phyloP scores from a whole-genome alignment of 2,888 invertebrate species.

The Lepidocyrtinus sp. region DNA sequence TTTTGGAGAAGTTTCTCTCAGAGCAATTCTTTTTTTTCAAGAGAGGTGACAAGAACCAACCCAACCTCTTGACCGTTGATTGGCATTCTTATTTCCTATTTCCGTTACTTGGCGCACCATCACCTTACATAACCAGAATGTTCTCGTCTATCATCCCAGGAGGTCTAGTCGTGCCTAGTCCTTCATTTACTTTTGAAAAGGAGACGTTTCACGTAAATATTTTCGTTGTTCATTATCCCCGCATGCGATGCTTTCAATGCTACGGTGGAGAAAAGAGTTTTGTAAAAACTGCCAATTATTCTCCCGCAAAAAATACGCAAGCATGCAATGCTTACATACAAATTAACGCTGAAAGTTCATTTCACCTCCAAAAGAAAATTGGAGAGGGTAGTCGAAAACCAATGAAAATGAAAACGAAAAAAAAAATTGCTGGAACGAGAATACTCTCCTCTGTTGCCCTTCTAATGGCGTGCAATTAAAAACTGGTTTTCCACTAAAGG shows the following conservation, averaged over 20 bases:
- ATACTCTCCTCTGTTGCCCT: not conserved
- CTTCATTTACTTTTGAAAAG: not conserved
- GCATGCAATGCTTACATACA: not conserved
- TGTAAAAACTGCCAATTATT: not conserved
- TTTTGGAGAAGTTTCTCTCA: not conserved
- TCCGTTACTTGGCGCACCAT: not conserved
- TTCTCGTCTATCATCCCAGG: not conserved
- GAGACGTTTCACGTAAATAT: not conserved
- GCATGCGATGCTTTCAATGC: not conserved
- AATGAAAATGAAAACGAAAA: not conserved
- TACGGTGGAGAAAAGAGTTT: not conserved
- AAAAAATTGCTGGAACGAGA: not conserved
- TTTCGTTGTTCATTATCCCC: not conserved
- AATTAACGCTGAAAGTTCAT: not conserved
- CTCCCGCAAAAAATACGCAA: not conserved
- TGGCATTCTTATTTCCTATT: slow-evolving; percentile 54
- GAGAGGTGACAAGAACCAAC: slow-evolving; percentile 27
- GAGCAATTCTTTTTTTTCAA: not conserved
- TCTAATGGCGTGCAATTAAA: not conserved
- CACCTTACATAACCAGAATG: not conserved
- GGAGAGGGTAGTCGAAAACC: not conserved
- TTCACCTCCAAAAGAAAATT: not conserved
- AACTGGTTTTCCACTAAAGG: not conserved
- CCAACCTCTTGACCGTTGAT: slow-evolving; percentile 51
- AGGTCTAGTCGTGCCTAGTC: not conserved